phyloP scores from a whole-genome alignment of 1,140 invertebrate species.

The Tetragnatha versicolor region DNA sequence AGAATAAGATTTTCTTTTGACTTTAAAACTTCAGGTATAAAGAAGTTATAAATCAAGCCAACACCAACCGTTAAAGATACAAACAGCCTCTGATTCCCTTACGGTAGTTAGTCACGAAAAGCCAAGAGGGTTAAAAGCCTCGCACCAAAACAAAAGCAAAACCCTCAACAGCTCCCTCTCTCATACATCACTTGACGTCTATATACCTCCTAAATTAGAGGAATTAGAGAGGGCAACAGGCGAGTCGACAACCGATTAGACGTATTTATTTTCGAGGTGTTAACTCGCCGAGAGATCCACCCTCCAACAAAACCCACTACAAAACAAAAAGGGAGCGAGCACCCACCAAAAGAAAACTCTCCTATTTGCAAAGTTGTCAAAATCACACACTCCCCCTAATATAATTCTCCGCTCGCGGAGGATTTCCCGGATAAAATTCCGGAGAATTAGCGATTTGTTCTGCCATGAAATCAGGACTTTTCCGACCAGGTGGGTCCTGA shows the following conservation, averaged over 20 bases:
- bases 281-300: background rate
- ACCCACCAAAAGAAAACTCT: background rate
- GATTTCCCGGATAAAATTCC: constrained; percentile 55
- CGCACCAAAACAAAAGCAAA: too few species aligned
- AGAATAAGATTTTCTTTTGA: too few species aligned
- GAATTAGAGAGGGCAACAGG: constrained; percentile 35
- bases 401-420: constrained; percentile 29
- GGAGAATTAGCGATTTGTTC: constrained; percentile 54
- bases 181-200: constrained; percentile 20
- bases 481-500: constrained; percentile 51
- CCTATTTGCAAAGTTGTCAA: constrained; percentile 49
- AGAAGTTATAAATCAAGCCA: too few species aligned
- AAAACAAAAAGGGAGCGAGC: background rate
- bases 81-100: too few species aligned
- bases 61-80: too few species aligned
- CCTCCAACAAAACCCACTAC: constrained; percentile 2
- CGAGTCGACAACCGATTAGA: constrained; percentile 22
- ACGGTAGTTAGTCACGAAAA: too few species aligned
- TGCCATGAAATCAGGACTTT: constrained; percentile 54
- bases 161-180: background rate
- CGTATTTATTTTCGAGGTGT: constrained; percentile 14
- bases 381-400: constrained; percentile 50
- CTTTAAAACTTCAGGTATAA: too few species aligned
- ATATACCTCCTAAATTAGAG: constrained; percentile 29
- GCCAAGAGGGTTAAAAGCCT: too few species aligned